Percentiles rank a stretch among this genome's conserved stretches.
phyloP scores from a whole-genome alignment of 2,113 vertebrate genomes.

The Redunca redunca region DNA sequence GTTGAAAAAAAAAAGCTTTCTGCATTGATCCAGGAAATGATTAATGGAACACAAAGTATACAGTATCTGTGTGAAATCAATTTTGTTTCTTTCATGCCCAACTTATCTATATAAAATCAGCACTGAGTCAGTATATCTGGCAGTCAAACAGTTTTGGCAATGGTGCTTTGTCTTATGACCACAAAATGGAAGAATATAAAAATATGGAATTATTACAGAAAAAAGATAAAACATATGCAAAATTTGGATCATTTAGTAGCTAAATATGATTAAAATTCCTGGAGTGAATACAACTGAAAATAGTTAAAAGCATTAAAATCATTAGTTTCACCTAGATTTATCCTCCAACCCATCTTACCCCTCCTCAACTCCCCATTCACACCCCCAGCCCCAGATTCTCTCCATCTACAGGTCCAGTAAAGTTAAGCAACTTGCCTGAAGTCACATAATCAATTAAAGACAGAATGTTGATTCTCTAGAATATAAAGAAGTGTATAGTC shows the following conservation, averaged over 20 bases:
- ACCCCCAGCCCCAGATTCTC: not conserved
- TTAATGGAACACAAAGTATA: not conserved
- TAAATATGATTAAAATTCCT: constrained; percentile 15
- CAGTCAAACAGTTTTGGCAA: not conserved
- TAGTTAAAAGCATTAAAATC: not conserved
- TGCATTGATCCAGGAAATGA: not conserved
- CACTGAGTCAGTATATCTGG: not conserved
- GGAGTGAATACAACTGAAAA: not conserved
- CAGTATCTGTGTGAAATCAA: not conserved
- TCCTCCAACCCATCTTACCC: not conserved
- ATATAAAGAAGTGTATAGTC: not conserved
- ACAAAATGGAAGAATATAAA: constrained; percentile 4
- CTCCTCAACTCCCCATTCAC: not conserved
- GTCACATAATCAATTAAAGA: not conserved
- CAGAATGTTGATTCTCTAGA: not conserved
- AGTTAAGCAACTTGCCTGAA: not conserved
- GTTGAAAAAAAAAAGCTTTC: not conserved
- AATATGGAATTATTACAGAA: not conserved
- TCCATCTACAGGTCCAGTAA: not conserved
- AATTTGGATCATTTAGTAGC: not conserved
- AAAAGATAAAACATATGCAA: constrained; percentile 8
- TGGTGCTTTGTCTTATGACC: not conserved
- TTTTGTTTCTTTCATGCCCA: not conserved
- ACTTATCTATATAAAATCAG: not conserved
- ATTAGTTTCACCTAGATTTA: not conserved